Evolutionary conservation across 2,888 invertebrate genomes (phyloP), one percentile per base, ranked within the genome.

Genomic region (Drosophila fulvimacula): DNA sequence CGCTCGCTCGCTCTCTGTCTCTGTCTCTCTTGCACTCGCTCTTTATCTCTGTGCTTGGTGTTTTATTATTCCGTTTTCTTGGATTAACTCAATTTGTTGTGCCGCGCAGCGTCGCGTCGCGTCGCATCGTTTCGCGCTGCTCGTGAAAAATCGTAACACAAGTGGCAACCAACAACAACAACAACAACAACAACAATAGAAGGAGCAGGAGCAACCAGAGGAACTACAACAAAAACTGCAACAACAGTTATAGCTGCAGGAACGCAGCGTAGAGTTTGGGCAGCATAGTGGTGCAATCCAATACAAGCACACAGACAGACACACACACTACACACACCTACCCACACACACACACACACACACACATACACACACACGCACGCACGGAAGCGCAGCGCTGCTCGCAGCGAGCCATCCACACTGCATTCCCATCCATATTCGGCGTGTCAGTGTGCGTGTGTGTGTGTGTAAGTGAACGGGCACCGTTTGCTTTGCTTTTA

Each of bases 71-170:
- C 86, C 83, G 84, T 88, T 85, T 85, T 83, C 85, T 86, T 88
- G 87, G 81, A 89, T 83, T 89, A 80, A 88, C 88, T 88, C 88
- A 83, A 85, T 83, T 87, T 89, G 82, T 87, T 88, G 88, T 72
- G 79, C 81, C 84, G 82, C 74, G 39, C 30, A 39, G 30, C 41
- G 42, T 21, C 24, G 34, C 57, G 52, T 55, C 52, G 76, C 63
- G 19, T 30, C 19, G 19, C 53, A 24, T 21, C 42, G 42, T 34
- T 44, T 56, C 44, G 60, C 69, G 58, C 46, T 62, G 65, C 69
- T 79, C 60, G 73, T 69, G 79, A 75, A 81, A 85, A 80, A 80
- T 80, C 88, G 80, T 74, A 81, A 72, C 65, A 70, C 76, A 71
- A 82, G 81, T 76, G 76, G 73, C 69, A 69, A 65, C 24, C 65